Evolutionary conservation across 2,113 vertebrate genomes (phyloP).

Genomic region (Heterochromis multidens): DNA sequence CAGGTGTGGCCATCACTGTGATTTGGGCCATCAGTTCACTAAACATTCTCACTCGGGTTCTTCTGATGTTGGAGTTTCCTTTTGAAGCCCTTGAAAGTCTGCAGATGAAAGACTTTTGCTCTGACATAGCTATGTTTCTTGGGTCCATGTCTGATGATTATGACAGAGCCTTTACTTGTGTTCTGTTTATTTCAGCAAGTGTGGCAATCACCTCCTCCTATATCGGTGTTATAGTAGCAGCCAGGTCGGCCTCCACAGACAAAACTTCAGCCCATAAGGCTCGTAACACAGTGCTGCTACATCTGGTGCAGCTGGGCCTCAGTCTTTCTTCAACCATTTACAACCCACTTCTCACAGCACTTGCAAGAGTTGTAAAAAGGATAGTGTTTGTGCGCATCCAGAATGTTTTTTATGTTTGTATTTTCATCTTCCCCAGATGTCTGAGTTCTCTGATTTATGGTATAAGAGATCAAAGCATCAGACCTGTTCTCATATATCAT

Average conservation of each 20-base stretch:
- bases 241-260: constrained; percentile 54
- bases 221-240: constrained; percentile 52
- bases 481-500: constrained; percentile 6
- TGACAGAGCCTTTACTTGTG: not conserved
- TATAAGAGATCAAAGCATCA: constrained; percentile 36
- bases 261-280: constrained; percentile 48
- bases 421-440: too few species aligned
- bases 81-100: not conserved
- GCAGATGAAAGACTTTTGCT: constrained; percentile 24
- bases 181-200: constrained; percentile 47
- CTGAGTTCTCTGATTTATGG: too few species aligned
- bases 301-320: constrained; percentile 61
- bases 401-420: constrained; percentile 28
- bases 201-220: constrained; percentile 44
- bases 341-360: constrained; percentile 9
- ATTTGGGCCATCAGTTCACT: constrained; percentile 49
- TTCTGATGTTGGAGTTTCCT: not conserved
- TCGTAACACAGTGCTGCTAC: constrained; percentile 56
- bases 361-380: not conserved
- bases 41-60: not conserved
- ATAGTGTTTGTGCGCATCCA: not conserved
- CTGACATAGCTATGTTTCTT: not conserved
- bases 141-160: not conserved
- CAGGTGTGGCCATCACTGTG: not conserved
- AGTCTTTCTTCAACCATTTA: constrained; percentile 37